Evolutionary conservation across 2,113 vertebrate species (phyloP).

Genomic region (Seriola dumerili): DNA sequence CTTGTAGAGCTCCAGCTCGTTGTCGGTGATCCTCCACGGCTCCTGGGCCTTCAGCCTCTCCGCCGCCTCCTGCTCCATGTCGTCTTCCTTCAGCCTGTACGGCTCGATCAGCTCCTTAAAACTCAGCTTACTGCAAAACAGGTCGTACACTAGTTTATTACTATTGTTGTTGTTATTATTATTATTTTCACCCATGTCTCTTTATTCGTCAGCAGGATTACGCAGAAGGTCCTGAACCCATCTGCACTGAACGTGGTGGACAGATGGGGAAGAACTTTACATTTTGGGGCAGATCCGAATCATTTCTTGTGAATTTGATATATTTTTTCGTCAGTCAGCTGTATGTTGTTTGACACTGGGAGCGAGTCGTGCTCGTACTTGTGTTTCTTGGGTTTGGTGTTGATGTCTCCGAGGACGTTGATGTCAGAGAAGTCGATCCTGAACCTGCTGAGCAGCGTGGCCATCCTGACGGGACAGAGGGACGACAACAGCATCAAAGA

Average conservation of each 20-base stretch:
- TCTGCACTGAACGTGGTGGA: too few relatives aligned
- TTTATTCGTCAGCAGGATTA: too few relatives aligned
- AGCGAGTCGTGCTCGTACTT: slow-evolving; percentile 82
- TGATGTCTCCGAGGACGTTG: slow-evolving; percentile 97
- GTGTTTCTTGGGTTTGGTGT: slow-evolving; percentile 97
- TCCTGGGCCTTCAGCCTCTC: slow-evolving; percentile 96
- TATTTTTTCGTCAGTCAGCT: too few relatives aligned
- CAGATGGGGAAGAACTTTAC: too few relatives aligned
- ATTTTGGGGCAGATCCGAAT: too few relatives aligned
- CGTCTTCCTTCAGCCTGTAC: slow-evolving; percentile 95
- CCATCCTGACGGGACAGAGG: slow-evolving; percentile 87
- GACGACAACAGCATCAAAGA: neutral
- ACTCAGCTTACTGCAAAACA: slow-evolving; percentile 85
- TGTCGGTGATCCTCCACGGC: slow-evolving; percentile 98
- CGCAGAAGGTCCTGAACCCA: too few relatives aligned
- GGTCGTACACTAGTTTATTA: too few relatives aligned
- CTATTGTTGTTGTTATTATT: too few relatives aligned
- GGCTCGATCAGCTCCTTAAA: slow-evolving; percentile 98
- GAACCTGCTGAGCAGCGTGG: slow-evolving; percentile 96
- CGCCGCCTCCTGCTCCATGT: slow-evolving; percentile 95
- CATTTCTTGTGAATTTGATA: too few relatives aligned
- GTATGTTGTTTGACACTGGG: too few relatives aligned
- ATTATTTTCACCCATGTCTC: too few relatives aligned
- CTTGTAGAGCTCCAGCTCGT: slow-evolving; percentile 96
- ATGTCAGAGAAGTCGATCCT: slow-evolving; percentile 98